Evolutionary conservation across 1,140 invertebrate genomes (phyloP), one percentile per base, ranked within the genome.

Genomic region (Saxidomus purpurata): DNA sequence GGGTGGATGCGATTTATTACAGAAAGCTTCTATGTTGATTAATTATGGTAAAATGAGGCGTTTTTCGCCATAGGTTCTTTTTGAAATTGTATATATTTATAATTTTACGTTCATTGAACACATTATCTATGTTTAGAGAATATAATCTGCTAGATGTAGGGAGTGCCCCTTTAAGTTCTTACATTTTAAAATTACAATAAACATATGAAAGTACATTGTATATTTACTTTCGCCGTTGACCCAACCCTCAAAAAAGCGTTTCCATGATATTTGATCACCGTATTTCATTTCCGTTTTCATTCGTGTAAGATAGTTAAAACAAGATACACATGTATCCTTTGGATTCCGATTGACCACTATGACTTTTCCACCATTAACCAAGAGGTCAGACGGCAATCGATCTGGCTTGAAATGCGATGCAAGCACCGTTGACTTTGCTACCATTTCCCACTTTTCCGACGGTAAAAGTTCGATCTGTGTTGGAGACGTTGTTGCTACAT

Each of bases 261-360:
- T 49, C 79, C 79, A 81, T 17, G 43, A 47, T 11, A 81, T 49
- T 1, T 81, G 31, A 17, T 28, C 19, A 9, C 17, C 0, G 49
- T 80, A n/a, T 17, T 55, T 3, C 34, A 59, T 34, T 22, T 79
- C 28, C n/a, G n/a, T n/a, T n/a, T n/a, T n/a, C 28, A 31, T 19
- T 36, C 61, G 34, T 55, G 25, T n/a, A 4, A 61, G 13, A 59
- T 81, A 52, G 34, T 59, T 36, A 17, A 31, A 34, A 17, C 17
- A 13, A 59, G 79, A 52, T 31, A 81, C 79, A 49, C 59, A 34
- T 28, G 52, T 25, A 28, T 81, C 79, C 28, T 34, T 47, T 11
- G 79, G 79, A 38, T 81, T 47, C 2, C 79, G 47, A 9, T 28
- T 36, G 13, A 81, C 19, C 1, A 81, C n/a, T 0, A 81, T 81